phyloP scores from a whole-genome alignment of 2,888 invertebrate genomes.

The Cyclophora albipunctata region DNA sequence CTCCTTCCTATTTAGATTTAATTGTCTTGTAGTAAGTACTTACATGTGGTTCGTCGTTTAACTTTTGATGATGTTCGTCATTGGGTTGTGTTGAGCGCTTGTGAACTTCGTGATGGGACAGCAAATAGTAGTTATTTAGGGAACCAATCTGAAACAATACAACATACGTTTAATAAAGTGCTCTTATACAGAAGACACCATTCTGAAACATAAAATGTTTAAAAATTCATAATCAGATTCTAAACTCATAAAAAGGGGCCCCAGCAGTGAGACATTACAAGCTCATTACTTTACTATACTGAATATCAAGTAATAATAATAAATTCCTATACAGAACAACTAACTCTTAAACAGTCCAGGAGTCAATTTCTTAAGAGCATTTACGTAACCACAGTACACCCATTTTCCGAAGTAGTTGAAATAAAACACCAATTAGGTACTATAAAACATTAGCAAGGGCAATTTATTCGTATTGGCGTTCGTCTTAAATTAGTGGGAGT shows the following conservation, averaged over 20 bases:
- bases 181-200: no score
- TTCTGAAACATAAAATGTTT: no score
- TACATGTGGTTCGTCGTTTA: constrained; percentile 81
- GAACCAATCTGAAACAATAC: constrained; percentile 88
- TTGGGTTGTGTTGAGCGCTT: constrained; percentile 89
- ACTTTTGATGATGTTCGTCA: constrained; percentile 84
- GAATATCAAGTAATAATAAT: no score
- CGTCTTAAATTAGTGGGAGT: constrained; percentile 28
- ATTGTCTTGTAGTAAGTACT: no score
- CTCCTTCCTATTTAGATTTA: no score
- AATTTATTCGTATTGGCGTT: constrained; percentile 40
- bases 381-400: neutral
- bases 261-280: no score
- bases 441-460: constrained; percentile 34
- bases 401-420: constrained; percentile 7
- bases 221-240: no score
- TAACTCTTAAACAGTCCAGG: no score
- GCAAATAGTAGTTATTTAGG: constrained; percentile 88
- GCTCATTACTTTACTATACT: no score
- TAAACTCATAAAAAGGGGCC: no score
- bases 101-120: constrained; percentile 88
- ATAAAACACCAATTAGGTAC: constrained; percentile 27
- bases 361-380: neutral
- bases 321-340: no score
- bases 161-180: no score